These are phyloP conservation scores for Acrobasis repandana DNA, from an alignment of 2,888 invertebrate species.

Conservation along the genomic window DNA sequence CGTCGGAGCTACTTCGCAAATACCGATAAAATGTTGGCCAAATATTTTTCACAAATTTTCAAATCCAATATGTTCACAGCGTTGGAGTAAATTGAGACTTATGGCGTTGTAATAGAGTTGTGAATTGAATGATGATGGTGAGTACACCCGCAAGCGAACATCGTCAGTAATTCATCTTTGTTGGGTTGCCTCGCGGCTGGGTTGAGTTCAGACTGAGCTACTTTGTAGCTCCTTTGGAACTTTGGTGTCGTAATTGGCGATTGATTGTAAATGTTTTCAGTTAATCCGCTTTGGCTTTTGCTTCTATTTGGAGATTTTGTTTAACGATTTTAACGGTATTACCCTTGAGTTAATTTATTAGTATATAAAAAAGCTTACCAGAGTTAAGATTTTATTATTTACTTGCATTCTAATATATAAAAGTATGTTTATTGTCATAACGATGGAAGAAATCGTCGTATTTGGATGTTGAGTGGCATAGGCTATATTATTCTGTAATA, in stretches of 20 bases:
- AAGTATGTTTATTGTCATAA: no score
- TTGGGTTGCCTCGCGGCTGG: slow-evolving; percentile 25
- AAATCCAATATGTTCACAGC: slow-evolving; percentile 42
- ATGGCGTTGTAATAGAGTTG: slow-evolving; percentile 53
- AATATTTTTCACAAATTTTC: slow-evolving; percentile 50
- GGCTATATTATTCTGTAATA: no score
- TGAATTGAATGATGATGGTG: slow-evolving; percentile 56
- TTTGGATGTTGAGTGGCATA: no score
- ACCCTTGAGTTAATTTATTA: not conserved
- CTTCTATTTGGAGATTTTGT: slow-evolving; percentile 5
- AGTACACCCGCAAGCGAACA: slow-evolving; percentile 39
- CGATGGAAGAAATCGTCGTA: no score
- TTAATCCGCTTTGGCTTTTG: slow-evolving; percentile 8
- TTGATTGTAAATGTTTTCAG: slow-evolving; percentile 11
- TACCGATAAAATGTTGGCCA: slow-evolving; percentile 46
- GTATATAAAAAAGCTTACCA: no score
- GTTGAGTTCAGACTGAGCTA: slow-evolving; percentile 31
- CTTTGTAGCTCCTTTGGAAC: slow-evolving; percentile 27
- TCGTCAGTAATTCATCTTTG: slow-evolving; percentile 51
- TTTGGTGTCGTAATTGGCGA: slow-evolving; percentile 13
- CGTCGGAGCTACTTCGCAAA: slow-evolving; percentile 26
- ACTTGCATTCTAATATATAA: no score
- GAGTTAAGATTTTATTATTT: not conserved
- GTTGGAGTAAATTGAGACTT: slow-evolving; percentile 44
- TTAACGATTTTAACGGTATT: not conserved